Base-by-base conservation (phyloP, 2,888 invertebrate species). In the Habrosyne pyritoides region DNA sequence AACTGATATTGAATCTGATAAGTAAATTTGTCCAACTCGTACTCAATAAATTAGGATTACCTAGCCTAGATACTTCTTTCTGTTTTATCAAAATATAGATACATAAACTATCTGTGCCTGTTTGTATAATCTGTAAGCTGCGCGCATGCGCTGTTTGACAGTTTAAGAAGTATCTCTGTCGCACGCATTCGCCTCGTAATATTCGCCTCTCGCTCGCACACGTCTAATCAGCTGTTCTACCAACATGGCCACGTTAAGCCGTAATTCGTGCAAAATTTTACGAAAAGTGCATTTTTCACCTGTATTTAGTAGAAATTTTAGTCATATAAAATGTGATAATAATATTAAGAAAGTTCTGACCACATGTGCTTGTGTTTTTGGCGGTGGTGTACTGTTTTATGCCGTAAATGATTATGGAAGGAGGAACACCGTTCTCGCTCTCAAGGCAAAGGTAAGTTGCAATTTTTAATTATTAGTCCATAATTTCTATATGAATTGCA, bases 211-310 rank as follows among this genome's bases (percentile, higher is more conserved):
- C 79, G 61, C 72, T 83, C 69, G 66, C 77, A 75, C 75, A 76
- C 66, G 81, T 83, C 83, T 81, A 79, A 81, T 42, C 83, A 83
- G 81, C 86, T 85, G 87, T 86, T 84, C 79, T 84, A 68, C 81
- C 88, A 93, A 90, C 87, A 93, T 93, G 93, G 93, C 93, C 78
- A 87, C 91, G 80, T 55, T 92, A 71, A 80, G 89, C 80, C 89
- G 91, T 75, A 80, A 81, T 66, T 81, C 90, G 63, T 75, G 72
- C 52, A 91, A 89, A 86, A 84, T 93, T 78, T 77, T 91, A 52
- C 81, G 77, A 83, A 91, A 90, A 81, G 74, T 87, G 60, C 83
- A 84, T 65, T 69, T 83, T 80, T 74, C 81, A 47, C 79, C 83
- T 30, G 71, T 79, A 79, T 74, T 83, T 46, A 67, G 69, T 55